Evolutionary conservation across 2,113 vertebrate genomes (phyloP), one percentile per base, ranked within the genome.

Genomic region (Spermophilus dauricus): DNA sequence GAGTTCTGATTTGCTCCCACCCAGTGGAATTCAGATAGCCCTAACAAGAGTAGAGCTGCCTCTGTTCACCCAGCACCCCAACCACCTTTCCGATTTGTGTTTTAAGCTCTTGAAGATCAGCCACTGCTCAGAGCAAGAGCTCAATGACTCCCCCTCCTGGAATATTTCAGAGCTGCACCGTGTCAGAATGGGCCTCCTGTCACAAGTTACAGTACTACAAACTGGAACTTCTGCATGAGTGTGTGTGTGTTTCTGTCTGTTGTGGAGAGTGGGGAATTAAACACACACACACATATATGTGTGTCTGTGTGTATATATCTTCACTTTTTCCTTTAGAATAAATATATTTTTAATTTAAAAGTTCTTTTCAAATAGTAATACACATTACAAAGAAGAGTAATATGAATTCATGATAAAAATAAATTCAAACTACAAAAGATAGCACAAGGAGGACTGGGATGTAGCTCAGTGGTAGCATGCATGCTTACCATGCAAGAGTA

Each of bases 71-170:
- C 17, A 48, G 61, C 12, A 28, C 28, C 14, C 3, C 4, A n/a
- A 1, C 20, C 32, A 26, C 5, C 45, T 16, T 30, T 65, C 51
- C 20, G 12, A 6, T 51, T 53, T 80, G 17, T 53, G 30, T 13
- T 73, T 85, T 86, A 28, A 81, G 77, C 8, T n/a, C 14, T 53
- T 58, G 8, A 13, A 34, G 7, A 82, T 24, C 26, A 8, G 61
- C 32, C 32, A 18, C 37, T 11, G 42, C 17, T 76, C 14, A 20
- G 24, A 4, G 32, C 20, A 34, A 80, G 34, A 22, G 82, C 85
- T 95, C 92, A 81, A 85, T 65, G 82, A 65, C 72, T 96, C 96
- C 95, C 86, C 77, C 95, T 84, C 37, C 86, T 76, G 80, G 84
- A 24, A n/a, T n/a, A 9, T 63, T 28, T 9, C 61, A 63, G 83